phyloP scores from a whole-genome alignment of 2,888 invertebrate genomes.

The Nebria brevicollis region DNA sequence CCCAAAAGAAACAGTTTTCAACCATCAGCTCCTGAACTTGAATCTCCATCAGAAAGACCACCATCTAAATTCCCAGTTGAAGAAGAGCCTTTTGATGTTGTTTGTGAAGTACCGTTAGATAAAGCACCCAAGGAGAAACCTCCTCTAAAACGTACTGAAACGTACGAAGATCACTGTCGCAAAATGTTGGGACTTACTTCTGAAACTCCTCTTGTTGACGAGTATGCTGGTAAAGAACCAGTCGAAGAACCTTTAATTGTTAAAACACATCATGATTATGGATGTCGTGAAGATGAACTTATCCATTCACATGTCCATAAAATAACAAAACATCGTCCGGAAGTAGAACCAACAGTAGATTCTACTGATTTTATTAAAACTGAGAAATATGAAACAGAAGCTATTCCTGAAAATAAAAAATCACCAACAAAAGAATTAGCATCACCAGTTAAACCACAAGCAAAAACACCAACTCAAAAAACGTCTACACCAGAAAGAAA shows the following conservation, averaged over 20 bases:
- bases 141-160: slow-evolving; percentile 73
- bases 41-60: slow-evolving; percentile 49
- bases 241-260: slow-evolving; percentile 57
- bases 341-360: slow-evolving; percentile 6
- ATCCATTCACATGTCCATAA: slow-evolving; percentile 20
- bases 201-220: slow-evolving; percentile 40
- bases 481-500: slow-evolving; percentile 45
- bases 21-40: slow-evolving; percentile 33
- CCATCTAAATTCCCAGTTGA: slow-evolving; percentile 37
- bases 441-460: neutral
- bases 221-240: slow-evolving; percentile 52
- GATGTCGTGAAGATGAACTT: slow-evolving; percentile 54
- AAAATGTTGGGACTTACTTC: slow-evolving; percentile 73
- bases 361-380: slow-evolving; percentile 8
- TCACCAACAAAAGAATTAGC: neutral
- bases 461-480: slow-evolving; percentile 49
- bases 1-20: slow-evolving; percentile 24
- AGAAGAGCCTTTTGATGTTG: slow-evolving; percentile 15
- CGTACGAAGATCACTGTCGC: slow-evolving; percentile 77
- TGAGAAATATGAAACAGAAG: slow-evolving; percentile 19
- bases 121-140: slow-evolving; percentile 65
- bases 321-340: slow-evolving; percentile 9
- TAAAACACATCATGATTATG: slow-evolving; percentile 55
- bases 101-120: slow-evolving; percentile 21
- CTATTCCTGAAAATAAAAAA: slow-evolving; percentile 2